Base-by-base conservation (phyloP, 2,888 invertebrate species). In the Drosophila paranaensis region DNA sequence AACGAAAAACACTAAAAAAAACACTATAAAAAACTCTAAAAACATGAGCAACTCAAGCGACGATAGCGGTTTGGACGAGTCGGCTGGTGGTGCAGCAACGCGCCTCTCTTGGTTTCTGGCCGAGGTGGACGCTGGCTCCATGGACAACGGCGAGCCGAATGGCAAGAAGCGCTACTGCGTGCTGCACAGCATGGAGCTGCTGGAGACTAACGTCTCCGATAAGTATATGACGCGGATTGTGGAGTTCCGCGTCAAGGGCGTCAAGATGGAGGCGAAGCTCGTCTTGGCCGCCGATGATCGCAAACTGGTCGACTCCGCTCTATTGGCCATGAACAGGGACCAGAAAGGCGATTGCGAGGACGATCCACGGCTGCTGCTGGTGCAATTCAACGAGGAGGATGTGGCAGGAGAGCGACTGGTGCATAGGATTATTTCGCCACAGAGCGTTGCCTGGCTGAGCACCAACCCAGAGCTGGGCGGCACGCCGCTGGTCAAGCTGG, bases 61-160 rank as follows among this genome's bases (percentile, higher is more conserved):
- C 62, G 83, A 88, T 16, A 89, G 89, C 30, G 83, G 83, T 1
- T 40, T 89, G 66, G 89, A 84, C 16, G 88, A 84, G 25, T 84
- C 84, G 61, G 39, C 50, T 3, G 30, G 45, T 3, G 50, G 30
- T 16, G 60, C 45, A 9, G 69, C 77, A n/a, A 86, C 89, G 9
- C 82, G 89, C 13, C 66, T 91, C 33, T 91, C 91, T 1, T 91
- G 91, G 91, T 85, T 91, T 45, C 69, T 91, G 5, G 75, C 91
- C 16, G 89, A 91, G 51, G 81, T 90, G 45, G 90, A 88, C 20
- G 84, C 90, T 5, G 89, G 81, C 0, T 40, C 58, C 2, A 39
- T 77, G 45, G 62, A 61, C 13, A 58, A 60, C 1, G 83, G 75
- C 3, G 48, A 54, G 3, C 63, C 71, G 0, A 81, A 68, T 56